A percentile compares a stretch with the other conserved stretches of the same genome.
Conservation (phyloP, 2,113 vertebrate genomes). For the Halcyon malimbica region DNA sequence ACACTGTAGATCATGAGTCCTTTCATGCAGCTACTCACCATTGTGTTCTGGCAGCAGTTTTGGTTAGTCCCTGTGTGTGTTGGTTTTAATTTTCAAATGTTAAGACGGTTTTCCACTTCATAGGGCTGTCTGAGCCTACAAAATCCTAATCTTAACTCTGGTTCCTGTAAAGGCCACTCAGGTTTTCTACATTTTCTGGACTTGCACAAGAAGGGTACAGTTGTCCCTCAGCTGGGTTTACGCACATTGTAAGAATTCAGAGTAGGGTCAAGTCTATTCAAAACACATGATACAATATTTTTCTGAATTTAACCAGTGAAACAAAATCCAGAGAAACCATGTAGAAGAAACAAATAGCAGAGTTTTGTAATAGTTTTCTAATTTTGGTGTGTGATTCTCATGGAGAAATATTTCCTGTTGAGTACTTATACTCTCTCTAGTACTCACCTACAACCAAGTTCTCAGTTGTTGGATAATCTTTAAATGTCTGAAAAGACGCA, state of each 20-base stretch:
- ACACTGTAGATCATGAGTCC: fast-evolving
- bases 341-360: not conserved
- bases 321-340: not conserved
- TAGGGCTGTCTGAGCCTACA: not conserved
- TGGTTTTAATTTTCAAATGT: not conserved
- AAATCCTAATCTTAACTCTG: not conserved
- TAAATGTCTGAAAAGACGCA: not conserved
- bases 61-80: not conserved
- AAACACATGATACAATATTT: not conserved
- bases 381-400: not conserved
- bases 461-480: not conserved
- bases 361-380: not conserved
- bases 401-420: not conserved
- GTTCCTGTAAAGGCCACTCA: not conserved
- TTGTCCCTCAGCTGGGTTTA: not conserved
- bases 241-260: not conserved
- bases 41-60: not conserved
- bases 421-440: not conserved
- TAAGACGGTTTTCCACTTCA: fast-evolving
- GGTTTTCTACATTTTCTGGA: not conserved
- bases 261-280: not conserved
- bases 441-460: not conserved
- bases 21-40: fast-evolving
- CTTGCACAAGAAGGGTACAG: not conserved
- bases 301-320: not conserved